Base-by-base conservation (phyloP, 2,113 vertebrate genomes). In the Amphiprion percula region DNA sequence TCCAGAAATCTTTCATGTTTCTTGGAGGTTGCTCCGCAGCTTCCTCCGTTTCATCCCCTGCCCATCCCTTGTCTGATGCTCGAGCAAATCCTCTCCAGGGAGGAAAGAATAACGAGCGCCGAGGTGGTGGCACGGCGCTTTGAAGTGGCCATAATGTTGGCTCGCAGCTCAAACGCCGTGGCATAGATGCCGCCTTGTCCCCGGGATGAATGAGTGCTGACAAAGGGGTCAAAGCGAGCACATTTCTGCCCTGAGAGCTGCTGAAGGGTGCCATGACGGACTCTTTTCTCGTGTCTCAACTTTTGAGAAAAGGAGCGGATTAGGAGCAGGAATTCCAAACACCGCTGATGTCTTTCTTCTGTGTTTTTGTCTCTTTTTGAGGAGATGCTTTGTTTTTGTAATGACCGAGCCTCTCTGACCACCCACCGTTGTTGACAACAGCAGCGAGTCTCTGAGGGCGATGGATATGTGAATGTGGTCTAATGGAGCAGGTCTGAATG, bases 71-170 rank as follows among this genome's bases (percentile, higher is more conserved):
- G 59, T 87, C 47, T 66, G 69, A 73, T 69, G 62, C 65, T 28
- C 12, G 19, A 63, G 74, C 16, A 71, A 89, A 87, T 84, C 82
- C 77, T 67, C 76, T 80, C 70, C 10, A 58, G 67, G 70, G 64
- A 78, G 74, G 86, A 74, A 87, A 80, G 89, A 92, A 91, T 89
- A 80, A 83, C 67, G 46, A 85, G 86, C 61, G 41, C 5, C 23
- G 84, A 79, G 80, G 68, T 74, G 76, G 74, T 84, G 86, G 77
- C 84, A 77, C 23, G 56, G 46, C 7, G 14, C 92, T 94, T 94
- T 94, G 92, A 94, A 94, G 93, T 91, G 59, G 56, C 88, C 76
- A 87, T 92, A 90, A 91, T 84, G 88, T 92, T 91, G 92, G 88
- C 85, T 82, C 63, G 76, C 68, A 76, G 92, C 93, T 95, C 90